A percentile compares a stretch with the other conserved stretches of the same genome.
These are phyloP conservation scores for Enteromius radiatus DNA, from an alignment of 2,797 vertebrate species.

Conservation along the genomic window DNA sequence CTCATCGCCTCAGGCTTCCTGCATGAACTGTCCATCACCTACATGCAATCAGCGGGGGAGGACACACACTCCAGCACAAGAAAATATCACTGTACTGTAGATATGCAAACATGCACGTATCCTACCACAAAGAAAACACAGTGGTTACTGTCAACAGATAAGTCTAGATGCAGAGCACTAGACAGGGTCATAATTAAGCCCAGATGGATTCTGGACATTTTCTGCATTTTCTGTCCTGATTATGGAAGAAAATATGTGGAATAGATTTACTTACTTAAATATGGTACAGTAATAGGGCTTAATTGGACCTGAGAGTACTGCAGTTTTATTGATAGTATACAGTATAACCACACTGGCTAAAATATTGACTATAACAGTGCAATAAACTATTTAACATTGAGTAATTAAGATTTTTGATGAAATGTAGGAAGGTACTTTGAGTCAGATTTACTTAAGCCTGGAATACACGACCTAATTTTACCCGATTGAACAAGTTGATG, in stretches of 20 bases:
- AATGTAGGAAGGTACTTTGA: neutral
- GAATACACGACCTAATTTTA: no score
- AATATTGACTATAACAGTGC: neutral
- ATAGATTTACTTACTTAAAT: slow-evolving; percentile 14
- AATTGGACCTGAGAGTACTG: neutral
- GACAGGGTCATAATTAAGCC: slow-evolving; percentile 30
- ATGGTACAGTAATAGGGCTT: neutral
- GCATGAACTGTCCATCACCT: slow-evolving; percentile 57
- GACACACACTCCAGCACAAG: slow-evolving; percentile 37
- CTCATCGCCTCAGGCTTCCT: slow-evolving; percentile 56
- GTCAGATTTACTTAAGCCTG: no score
- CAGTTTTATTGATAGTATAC: no score
- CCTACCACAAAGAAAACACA: slow-evolving; percentile 31
- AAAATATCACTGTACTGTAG: slow-evolving; percentile 16
- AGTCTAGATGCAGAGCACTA: slow-evolving; percentile 26
- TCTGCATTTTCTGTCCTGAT: slow-evolving; percentile 4
- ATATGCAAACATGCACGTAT: slow-evolving; percentile 1
- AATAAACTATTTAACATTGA: neutral
- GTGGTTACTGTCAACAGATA: slow-evolving; percentile 16
- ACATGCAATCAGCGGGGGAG: slow-evolving; percentile 52
- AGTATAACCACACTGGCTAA: slow-evolving; percentile 6
- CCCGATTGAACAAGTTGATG: no score
- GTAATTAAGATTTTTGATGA: neutral
- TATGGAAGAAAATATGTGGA: neutral
- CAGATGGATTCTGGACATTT: neutral